Conservation (phyloP, 2,888 invertebrate species). For the Chymomyza fuscimana region DNA sequence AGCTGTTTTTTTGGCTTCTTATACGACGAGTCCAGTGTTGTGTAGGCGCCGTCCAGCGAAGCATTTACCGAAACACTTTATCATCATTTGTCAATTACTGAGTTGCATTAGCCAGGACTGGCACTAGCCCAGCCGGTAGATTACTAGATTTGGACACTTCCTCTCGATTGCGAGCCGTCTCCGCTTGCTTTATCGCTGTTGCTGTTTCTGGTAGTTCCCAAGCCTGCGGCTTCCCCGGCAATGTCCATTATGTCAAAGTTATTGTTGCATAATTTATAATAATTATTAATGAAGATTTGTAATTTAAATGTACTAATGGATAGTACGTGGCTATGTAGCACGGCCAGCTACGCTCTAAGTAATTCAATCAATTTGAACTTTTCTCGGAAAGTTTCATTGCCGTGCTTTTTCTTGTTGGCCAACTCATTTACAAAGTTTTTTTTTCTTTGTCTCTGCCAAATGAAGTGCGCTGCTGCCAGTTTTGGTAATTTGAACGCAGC, state of each 20-base stretch:
- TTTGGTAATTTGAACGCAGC: constrained; percentile 51
- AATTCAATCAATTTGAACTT: constrained; percentile 51
- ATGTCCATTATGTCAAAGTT: constrained; percentile 17
- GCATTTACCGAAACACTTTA: constrained; percentile 52
- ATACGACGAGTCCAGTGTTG: not conserved
- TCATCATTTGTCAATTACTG: constrained; percentile 71
- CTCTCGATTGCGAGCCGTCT: not conserved
- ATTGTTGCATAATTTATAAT: constrained; percentile 64
- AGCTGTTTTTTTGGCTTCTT: constrained; percentile 27
- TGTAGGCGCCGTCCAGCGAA: constrained; percentile 30
- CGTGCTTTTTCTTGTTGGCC: constrained; percentile 13
- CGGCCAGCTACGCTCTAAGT: not conserved
- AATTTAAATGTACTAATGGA: constrained; percentile 23
- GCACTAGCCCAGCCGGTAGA: not conserved
- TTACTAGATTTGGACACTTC: not conserved
- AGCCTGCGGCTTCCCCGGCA: not conserved
- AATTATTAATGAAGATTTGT: constrained; percentile 63
- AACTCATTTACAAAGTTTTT: constrained; percentile 46
- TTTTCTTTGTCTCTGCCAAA: constrained; percentile 26
- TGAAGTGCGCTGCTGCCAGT: constrained; percentile 45
- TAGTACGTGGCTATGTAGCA: not conserved
- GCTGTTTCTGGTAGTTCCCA: not conserved
- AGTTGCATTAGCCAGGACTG: constrained; percentile 45
- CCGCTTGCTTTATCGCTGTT: not conserved
- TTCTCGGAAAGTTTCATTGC: constrained; percentile 21